Conservation (phyloP, 2,113 vertebrate genomes). For the Cottus gobio region DNA sequence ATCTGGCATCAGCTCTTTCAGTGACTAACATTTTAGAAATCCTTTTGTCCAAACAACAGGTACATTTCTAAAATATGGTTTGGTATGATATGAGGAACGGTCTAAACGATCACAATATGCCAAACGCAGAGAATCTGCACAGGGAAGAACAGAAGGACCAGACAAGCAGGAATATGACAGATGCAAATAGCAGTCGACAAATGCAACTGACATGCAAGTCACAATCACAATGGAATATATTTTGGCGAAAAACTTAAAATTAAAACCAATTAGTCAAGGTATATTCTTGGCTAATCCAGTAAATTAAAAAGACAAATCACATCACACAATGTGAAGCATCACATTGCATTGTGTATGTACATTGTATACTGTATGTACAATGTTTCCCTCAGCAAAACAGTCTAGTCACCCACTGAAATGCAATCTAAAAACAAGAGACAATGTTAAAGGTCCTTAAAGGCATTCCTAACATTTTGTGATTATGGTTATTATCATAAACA, state of each 20-base stretch:
- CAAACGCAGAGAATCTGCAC: background rate
- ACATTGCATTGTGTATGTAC: no score
- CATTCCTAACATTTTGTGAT: background rate
- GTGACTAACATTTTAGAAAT: background rate
- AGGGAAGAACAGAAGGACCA: background rate
- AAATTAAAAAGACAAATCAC: background rate
- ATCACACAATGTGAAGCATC: no score
- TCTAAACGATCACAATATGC: background rate
- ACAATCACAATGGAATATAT: background rate
- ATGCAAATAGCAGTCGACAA: background rate
- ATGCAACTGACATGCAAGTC: background rate
- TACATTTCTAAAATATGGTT: background rate
- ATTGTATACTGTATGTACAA: no score
- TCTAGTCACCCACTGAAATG: background rate
- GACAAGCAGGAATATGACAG: background rate
- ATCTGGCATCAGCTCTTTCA: conserved; percentile 5
- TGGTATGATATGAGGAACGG: background rate
- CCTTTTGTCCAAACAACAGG: background rate
- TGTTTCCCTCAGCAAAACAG: no score
- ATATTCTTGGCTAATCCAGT: background rate
- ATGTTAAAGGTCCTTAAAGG: no score
- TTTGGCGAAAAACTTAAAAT: no score
- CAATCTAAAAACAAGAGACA: background rate
- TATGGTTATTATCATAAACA: background rate
- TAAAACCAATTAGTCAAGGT: background rate